phyloP scores from a whole-genome alignment of 2,797 vertebrate genomes.

The Tenualosa thibaudeaui region DNA sequence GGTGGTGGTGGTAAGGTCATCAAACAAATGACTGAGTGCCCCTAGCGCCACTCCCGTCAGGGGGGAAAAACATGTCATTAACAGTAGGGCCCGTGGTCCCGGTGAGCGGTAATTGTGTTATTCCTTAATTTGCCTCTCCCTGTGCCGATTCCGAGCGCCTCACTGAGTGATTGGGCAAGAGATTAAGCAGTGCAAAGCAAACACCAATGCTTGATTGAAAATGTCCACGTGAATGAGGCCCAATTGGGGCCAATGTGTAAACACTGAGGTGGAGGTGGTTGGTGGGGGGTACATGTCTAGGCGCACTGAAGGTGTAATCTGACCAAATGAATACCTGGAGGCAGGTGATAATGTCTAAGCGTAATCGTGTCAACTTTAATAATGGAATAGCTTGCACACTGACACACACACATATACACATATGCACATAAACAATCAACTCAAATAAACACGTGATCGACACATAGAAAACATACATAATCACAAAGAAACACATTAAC shows the following conservation, averaged over 20 bases:
- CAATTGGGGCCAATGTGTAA: conserved; percentile 57
- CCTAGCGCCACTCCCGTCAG: not conserved
- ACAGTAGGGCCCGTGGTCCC: conserved; percentile 35
- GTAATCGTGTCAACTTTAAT: not conserved
- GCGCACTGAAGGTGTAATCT: conserved; percentile 44
- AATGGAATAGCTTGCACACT: not conserved
- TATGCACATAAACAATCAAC: not conserved
- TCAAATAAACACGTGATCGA: not conserved
- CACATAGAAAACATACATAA: not conserved
- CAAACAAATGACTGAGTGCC: not conserved
- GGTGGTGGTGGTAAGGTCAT: not conserved
- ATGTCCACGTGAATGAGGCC: conserved; percentile 54
- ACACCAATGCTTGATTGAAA: conserved; percentile 55
- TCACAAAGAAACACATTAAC: not conserved
- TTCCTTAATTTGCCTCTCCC: conserved; percentile 51
- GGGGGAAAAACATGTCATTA: conserved; percentile 47
- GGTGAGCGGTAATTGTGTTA: conserved; percentile 54
- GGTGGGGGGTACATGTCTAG: not conserved
- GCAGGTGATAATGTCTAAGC: conserved; percentile 6
- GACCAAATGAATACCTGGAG: conserved; percentile 22
- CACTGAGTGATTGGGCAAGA: conserved; percentile 49
- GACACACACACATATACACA: not conserved
- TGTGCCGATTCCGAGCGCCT: conserved; percentile 54
- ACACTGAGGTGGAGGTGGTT: conserved; percentile 37
- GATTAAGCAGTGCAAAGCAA: conserved; percentile 62